A percentile compares a stretch with the other conserved stretches of the same genome.
These are phyloP conservation scores for Rhinoraja longicauda DNA, from an alignment of 2,797 vertebrate genomes.

Conservation along the genomic window DNA sequence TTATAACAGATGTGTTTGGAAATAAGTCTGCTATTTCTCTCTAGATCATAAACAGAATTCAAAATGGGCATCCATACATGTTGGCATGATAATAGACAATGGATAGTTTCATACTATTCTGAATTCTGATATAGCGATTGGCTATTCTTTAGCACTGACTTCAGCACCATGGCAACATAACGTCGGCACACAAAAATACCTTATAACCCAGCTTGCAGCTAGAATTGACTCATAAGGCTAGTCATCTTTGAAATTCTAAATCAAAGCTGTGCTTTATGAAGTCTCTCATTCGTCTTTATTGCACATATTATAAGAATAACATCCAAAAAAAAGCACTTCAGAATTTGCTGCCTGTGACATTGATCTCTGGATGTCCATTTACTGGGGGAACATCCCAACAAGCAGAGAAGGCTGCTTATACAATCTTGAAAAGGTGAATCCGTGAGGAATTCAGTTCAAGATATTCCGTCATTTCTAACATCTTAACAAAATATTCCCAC, in stretches of 20 bases:
- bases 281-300: neutral
- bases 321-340: too few species aligned
- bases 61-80: neutral
- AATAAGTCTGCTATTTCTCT: slow-evolving; percentile 16
- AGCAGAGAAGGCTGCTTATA: neutral
- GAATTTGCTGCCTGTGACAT: neutral
- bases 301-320: neutral
- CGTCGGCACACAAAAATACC: neutral
- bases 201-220: neutral
- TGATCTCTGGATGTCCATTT: neutral
- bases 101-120: neutral
- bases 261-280: neutral
- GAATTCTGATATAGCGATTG: neutral
- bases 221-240: neutral
- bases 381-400: neutral
- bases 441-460: neutral
- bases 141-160: neutral
- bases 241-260: neutral
- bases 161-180: neutral
- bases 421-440: neutral
- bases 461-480: neutral
- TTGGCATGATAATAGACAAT: slow-evolving; percentile 25
- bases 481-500: neutral
- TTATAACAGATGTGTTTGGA: slow-evolving; percentile 36
- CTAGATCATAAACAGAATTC: slow-evolving; percentile 20